Evolutionary conservation across 2,888 invertebrate genomes (phyloP).

Genomic region (Hirtodrosophila alboralis): DNA sequence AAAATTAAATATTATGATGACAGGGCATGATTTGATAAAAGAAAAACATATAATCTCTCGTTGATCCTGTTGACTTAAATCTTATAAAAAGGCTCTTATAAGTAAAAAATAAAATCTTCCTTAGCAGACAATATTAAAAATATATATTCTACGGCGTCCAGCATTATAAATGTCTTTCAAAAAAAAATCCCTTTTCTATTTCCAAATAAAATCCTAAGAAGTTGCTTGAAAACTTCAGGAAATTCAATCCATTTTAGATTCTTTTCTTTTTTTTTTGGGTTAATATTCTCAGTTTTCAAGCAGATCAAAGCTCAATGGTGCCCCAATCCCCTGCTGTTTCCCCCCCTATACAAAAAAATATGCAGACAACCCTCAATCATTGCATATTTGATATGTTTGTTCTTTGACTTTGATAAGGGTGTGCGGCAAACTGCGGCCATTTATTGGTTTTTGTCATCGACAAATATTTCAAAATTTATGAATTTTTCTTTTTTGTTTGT

Average conservation of each 20-base stretch:
- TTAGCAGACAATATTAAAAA: no score
- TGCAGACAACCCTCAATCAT: conserved; percentile 14
- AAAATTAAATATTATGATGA: no score
- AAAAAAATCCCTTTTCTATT: not conserved
- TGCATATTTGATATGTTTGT: conserved; percentile 55
- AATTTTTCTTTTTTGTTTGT: conserved; percentile 24
- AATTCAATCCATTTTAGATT: conserved; percentile 15
- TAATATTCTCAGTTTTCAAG: conserved; percentile 11
- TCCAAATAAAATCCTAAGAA: conserved; percentile 1
- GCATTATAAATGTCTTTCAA: no score
- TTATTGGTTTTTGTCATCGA: conserved; percentile 64
- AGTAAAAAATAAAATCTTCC: no score
- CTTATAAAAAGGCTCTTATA: no score
- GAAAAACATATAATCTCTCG: no score
- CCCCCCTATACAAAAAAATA: not conserved
- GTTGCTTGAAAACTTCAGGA: conserved; percentile 11
- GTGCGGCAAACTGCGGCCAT: conserved; percentile 59
- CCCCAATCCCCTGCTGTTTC: not conserved
- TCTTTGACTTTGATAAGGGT: conserved; percentile 77
- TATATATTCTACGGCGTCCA: no score
- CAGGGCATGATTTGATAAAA: no score
- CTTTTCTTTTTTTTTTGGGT: no score
- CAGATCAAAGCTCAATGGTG: conserved; percentile 30
- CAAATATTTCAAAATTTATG: conserved; percentile 57
- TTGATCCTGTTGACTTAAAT: no score